Evolutionary conservation across 2,113 vertebrate genomes (phyloP), one percentile per base, ranked within the genome.

Genomic region (Ochotona princeps): DNA sequence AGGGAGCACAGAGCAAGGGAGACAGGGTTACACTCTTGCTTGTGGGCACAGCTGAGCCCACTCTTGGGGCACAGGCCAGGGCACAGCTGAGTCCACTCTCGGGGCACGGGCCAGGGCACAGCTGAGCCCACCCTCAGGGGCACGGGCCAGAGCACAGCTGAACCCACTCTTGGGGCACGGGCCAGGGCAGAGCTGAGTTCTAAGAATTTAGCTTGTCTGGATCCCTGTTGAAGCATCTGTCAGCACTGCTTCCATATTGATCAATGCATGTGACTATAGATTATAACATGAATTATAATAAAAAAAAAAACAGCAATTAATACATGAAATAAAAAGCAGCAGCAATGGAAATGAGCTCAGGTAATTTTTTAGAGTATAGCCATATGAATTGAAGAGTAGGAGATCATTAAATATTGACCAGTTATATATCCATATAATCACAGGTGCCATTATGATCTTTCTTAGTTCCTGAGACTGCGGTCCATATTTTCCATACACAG

Each of bases 1-100:
- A 98, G 91, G 96, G 90, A 92, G 25, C 95, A 97, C 96, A 97
- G 97, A 80, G 82, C 12, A 1, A 82, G 69, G 81, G 63, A 87
- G 28, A 78, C 2, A 8, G 0, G 8, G 23, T 91, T 20, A 44
- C 2, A 15, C 4, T 18, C 18, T 14, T 15, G 18, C 7, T 1
- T 13, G 25, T 30, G 23, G 38, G 38, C 38, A 44, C 38, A 44
- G 38, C 38, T 44, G 38, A 44, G 38, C 38, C 6, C 38, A 44
- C 38, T 44, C 38, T 44, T 6, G 38, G 38, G 38, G 38, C 38
- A 44, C 38, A 6, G 38, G 38, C 38, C 38, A 44, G 38, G 38
- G 38, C 38, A 44, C 38, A 44, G 38, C 38, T 44, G 38, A 44
- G 38, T 6, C 6, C 38, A 44, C 38, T 44, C 38, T 44, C 38